Evolutionary conservation across 1,140 invertebrate species (phyloP).

Genomic region (Xylocopa sonorina): DNA sequence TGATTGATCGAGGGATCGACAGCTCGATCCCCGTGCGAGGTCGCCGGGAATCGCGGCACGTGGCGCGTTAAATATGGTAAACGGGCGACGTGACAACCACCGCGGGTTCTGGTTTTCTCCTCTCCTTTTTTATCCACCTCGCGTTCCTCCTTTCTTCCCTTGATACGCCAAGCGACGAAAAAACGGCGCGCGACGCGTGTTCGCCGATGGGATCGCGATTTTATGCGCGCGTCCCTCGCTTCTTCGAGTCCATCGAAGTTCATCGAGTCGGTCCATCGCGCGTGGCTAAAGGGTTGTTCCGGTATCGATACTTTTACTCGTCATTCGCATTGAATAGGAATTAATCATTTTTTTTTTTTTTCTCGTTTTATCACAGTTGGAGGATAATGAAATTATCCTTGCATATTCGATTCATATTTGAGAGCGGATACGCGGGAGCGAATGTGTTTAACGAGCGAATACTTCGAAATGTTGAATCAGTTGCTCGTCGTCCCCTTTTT

Average conservation of each 20-base stretch:
- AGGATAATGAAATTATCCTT: too few species aligned
- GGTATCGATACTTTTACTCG: too few species aligned
- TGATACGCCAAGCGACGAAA: neutral
- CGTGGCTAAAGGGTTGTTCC: too few species aligned
- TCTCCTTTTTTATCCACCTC: neutral
- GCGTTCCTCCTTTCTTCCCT: neutral
- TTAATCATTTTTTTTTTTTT: too few species aligned
- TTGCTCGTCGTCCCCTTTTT: too few species aligned
- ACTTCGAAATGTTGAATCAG: too few species aligned
- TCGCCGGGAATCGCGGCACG: conserved; percentile 23
- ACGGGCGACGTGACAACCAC: conserved; percentile 41
- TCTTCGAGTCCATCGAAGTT: conserved; percentile 31
- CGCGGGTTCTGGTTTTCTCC: conserved; percentile 16
- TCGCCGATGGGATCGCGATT: neutral
- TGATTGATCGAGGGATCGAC: conserved; percentile 47
- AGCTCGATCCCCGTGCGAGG: conserved; percentile 41
- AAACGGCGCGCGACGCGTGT: conserved; percentile 2
- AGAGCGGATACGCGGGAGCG: too few species aligned
- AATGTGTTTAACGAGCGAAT: too few species aligned
- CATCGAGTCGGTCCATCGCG: neutral
- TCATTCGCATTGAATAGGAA: too few species aligned
- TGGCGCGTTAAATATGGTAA: conserved; percentile 55
- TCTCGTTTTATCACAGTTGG: too few species aligned
- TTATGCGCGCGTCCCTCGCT: neutral
- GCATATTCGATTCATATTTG: too few species aligned